Evolutionary conservation across 2,113 vertebrate species (phyloP).

Genomic region (Peromyscus leucopus): DNA sequence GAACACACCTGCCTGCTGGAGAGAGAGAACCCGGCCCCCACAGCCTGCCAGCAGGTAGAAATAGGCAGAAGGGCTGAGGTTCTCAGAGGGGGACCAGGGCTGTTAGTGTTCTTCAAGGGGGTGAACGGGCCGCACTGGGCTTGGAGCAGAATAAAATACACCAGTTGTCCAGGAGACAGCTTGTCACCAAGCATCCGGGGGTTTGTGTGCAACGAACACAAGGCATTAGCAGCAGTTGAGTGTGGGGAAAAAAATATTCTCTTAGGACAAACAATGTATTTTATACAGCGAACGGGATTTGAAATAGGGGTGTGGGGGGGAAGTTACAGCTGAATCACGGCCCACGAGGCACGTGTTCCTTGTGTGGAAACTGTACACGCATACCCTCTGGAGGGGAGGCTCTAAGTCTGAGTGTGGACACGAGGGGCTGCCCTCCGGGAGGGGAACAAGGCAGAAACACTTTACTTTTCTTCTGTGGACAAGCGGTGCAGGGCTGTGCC

Average conservation of each 20-base stretch:
- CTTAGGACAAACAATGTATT: slow-evolving; percentile 40
- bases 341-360: slow-evolving; percentile 17
- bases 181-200: slow-evolving; percentile 47
- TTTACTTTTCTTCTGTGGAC: slow-evolving; percentile 93
- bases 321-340: not conserved
- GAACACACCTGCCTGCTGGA: slow-evolving; percentile 35
- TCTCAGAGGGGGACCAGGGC: not conserved
- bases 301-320: not conserved
- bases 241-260: slow-evolving; percentile 62
- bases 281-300: slow-evolving; percentile 55
- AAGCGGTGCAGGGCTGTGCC: slow-evolving; percentile 92
- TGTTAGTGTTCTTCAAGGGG: slow-evolving; percentile 58
- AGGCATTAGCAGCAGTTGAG: slow-evolving; percentile 32
- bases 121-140: slow-evolving; percentile 71
- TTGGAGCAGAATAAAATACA: slow-evolving; percentile 67
- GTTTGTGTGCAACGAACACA: slow-evolving; percentile 67
- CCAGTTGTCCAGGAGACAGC: slow-evolving; percentile 44
- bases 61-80: not conserved
- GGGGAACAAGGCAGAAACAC: slow-evolving; percentile 81
- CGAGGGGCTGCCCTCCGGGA: slow-evolving; percentile 65
- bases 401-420: not conserved
- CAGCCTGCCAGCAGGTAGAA: slow-evolving; percentile 59
- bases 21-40: not conserved
- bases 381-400: not conserved
- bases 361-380: fast-evolving